Percentiles rank a stretch among this genome's conserved stretches.
Conservation (phyloP, 2,888 invertebrate genomes). For the Drosophila quinaria region DNA sequence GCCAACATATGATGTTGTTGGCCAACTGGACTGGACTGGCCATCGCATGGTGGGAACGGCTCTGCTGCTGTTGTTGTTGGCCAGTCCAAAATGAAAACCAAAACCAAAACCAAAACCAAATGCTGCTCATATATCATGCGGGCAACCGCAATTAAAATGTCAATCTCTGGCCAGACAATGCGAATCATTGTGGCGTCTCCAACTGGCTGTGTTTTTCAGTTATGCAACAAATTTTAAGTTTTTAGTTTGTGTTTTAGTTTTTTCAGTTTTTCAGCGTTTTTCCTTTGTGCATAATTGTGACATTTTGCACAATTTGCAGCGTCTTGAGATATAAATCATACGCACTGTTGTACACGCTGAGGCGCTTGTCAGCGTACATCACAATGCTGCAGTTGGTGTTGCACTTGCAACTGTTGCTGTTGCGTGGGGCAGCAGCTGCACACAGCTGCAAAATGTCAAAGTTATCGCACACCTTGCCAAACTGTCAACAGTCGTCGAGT, state of each 20-base stretch:
- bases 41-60: slow-evolving; percentile 31
- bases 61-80: neutral
- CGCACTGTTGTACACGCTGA: slow-evolving; percentile 64
- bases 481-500: slow-evolving; percentile 56
- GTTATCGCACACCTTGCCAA: slow-evolving; percentile 66
- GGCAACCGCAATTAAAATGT: slow-evolving; percentile 73
- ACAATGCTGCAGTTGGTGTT: neutral
- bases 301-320: slow-evolving; percentile 66
- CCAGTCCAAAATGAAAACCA: slow-evolving; percentile 13
- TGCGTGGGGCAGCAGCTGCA: slow-evolving; percentile 49
- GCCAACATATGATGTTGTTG: slow-evolving; percentile 65
- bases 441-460: slow-evolving; percentile 60
- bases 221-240: slow-evolving; percentile 57
- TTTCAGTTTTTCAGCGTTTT: neutral
- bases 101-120: slow-evolving; percentile 19
- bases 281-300: slow-evolving; percentile 52
- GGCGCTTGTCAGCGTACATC: slow-evolving; percentile 39
- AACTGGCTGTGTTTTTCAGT: slow-evolving; percentile 26
- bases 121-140: slow-evolving; percentile 59
- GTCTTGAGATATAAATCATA: slow-evolving; percentile 71
- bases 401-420: slow-evolving; percentile 15
- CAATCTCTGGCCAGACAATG: slow-evolving; percentile 59
- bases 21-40: slow-evolving; percentile 28
- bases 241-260: slow-evolving; percentile 13
- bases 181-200: slow-evolving; percentile 27